Base-by-base conservation (phyloP, 2,797 vertebrate genomes). In the Trematomus bernacchii region DNA sequence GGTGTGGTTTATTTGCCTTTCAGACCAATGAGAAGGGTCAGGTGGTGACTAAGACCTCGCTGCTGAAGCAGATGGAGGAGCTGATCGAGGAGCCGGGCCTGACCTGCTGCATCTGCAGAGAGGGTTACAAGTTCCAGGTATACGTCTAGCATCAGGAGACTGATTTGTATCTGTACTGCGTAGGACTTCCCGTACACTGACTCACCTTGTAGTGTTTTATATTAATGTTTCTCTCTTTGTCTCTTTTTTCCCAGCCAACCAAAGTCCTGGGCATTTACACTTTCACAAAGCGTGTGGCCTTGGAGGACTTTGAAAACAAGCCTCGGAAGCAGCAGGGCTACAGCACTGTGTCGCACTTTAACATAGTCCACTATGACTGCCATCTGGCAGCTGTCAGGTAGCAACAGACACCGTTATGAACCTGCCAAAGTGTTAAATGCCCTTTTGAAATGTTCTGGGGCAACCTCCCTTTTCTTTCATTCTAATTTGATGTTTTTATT, bases 51-150 rank as follows among this genome's bases (percentile, higher is more conserved):
- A 99, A 99, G 94, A 99, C 98, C 0, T 96, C 98, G 0, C 95
- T 99, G 62, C 91, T 99, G 82, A 99, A 99, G 90, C 98, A 99
- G 90, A 99, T 99, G 98, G 98, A 99, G 87, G 98, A 99, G 87
- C 93, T 99, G 59, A 99, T 99, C 18, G 98, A 99, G 77, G 98
- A 99, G 74, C 98, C 98, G 0, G 98, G 98, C 47, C 91, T 99
- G 86, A 99, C 98, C 3, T 99, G 98, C 92, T 99, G 98, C 78
- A 99, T 99, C 92, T 99, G 98, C 90, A 89, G 98, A 84, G 98
- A 99, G 85, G 98, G 98, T 48, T 99, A 99, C 94, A 99, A 99
- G 90, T 99, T 99, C 85, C 98, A 99, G 97, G 98, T 98, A 93
- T 51, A 54, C 19, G 21, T 71, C 16, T 10, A 52, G 18, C 6